Conservation (phyloP, 2,797 vertebrate species). For the Eulemur mongoz region DNA sequence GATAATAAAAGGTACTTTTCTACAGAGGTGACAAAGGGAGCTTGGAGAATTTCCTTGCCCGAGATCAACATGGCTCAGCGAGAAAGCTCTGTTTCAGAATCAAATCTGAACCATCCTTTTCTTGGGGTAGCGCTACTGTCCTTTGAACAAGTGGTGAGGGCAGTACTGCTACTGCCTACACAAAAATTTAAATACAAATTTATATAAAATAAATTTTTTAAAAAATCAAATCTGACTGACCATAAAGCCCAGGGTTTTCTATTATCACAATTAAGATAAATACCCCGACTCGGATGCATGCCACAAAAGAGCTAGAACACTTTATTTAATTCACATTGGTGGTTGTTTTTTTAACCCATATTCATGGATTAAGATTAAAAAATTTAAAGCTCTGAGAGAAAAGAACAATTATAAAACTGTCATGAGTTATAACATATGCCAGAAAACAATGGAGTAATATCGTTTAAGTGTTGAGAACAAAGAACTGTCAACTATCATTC, state of each 20-base stretch:
- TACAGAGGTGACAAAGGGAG: background rate
- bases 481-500: background rate
- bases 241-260: background rate
- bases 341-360: background rate
- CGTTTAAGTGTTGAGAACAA: background rate
- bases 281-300: background rate
- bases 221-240: background rate
- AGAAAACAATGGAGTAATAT: background rate
- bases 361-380: background rate
- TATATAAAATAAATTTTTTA: no score
- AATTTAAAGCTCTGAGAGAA: background rate
- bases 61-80: background rate
- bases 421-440: background rate
- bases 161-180: no score
- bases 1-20: background rate
- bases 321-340: background rate
- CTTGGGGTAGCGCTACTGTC: no score
- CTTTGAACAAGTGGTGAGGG: no score
- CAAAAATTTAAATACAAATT: no score
- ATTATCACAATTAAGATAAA: background rate
- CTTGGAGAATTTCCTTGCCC: background rate
- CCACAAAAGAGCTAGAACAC: background rate
- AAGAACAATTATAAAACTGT: background rate
- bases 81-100: background rate
- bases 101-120: background rate